phyloP scores from a whole-genome alignment of 1,140 invertebrate genomes.

The Brachionus asplanchnoidis region DNA sequence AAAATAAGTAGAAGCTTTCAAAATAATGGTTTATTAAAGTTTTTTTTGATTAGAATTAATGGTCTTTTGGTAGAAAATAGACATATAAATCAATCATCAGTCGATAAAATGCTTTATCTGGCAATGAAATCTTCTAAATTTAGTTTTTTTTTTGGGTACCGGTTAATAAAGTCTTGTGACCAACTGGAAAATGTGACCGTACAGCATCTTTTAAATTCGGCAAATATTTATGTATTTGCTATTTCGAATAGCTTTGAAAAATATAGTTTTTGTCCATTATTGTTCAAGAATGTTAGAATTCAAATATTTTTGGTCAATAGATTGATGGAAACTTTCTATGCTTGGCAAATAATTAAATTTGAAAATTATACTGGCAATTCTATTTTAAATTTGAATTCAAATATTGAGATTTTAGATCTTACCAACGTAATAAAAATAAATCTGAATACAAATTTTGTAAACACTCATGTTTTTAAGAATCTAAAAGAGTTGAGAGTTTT shows the following conservation, averaged over 20 bases:
- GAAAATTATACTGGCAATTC: background rate
- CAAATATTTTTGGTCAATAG: background rate
- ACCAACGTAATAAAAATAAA: background rate
- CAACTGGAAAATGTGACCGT: background rate
- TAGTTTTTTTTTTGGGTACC: background rate
- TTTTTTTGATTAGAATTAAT: background rate
- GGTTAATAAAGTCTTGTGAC: background rate
- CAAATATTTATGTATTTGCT: background rate
- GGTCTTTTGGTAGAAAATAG: background rate
- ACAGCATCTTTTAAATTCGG: background rate
- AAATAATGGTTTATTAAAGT: background rate
- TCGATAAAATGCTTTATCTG: background rate
- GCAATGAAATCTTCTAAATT: background rate
- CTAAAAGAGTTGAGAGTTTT: background rate
- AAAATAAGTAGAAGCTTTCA: background rate
- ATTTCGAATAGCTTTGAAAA: background rate
- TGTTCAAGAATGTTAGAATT: background rate
- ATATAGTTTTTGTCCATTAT: background rate
- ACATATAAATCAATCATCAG: background rate
- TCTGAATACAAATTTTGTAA: background rate
- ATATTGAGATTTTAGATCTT: background rate
- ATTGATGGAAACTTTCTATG: background rate
- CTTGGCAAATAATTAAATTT: background rate
- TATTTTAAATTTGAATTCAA: background rate
- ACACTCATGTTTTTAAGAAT: background rate